phyloP scores from a whole-genome alignment of 2,888 invertebrate genomes.

The Acanthosoma haemorrhoidale region DNA sequence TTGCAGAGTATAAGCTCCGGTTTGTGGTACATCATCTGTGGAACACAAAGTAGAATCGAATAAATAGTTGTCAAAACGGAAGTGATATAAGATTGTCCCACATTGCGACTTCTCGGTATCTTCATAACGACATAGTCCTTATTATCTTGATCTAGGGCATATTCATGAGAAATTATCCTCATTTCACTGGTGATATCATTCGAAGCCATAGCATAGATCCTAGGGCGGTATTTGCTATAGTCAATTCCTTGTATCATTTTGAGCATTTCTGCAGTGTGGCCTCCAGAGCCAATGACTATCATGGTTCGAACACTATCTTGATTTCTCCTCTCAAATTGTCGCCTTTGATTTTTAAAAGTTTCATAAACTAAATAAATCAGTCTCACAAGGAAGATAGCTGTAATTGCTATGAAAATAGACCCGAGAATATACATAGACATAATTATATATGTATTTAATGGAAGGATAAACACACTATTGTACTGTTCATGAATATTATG shows the following conservation, averaged over 20 bases:
- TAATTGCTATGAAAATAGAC: not conserved
- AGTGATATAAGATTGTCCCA: conserved; percentile 77
- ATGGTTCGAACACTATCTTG: conserved; percentile 47
- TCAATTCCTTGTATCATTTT: conserved; percentile 62
- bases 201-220: conserved; percentile 71
- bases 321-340: conserved; percentile 15
- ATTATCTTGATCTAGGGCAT: conserved; percentile 36
- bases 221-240: conserved; percentile 60
- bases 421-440: not conserved
- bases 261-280: conserved; percentile 94
- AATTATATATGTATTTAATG: not conserved
- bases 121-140: conserved; percentile 51
- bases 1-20: conserved; percentile 86
- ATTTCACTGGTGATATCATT: conserved; percentile 69
- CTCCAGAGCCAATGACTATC: conserved; percentile 73
- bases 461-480: not conserved
- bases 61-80: conserved; percentile 72
- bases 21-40: conserved; percentile 59
- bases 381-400: not conserved
- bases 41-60: conserved; percentile 64
- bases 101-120: conserved; percentile 80
- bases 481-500: not conserved
- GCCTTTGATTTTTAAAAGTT: conserved; percentile 12
- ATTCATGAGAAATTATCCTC: conserved; percentile 54
- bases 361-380: conserved; percentile 8